Percentiles rank a stretch among this genome's conserved stretches.
phyloP scores from a whole-genome alignment of 2,888 invertebrate genomes.

The Phyllotreta cruciferae region DNA sequence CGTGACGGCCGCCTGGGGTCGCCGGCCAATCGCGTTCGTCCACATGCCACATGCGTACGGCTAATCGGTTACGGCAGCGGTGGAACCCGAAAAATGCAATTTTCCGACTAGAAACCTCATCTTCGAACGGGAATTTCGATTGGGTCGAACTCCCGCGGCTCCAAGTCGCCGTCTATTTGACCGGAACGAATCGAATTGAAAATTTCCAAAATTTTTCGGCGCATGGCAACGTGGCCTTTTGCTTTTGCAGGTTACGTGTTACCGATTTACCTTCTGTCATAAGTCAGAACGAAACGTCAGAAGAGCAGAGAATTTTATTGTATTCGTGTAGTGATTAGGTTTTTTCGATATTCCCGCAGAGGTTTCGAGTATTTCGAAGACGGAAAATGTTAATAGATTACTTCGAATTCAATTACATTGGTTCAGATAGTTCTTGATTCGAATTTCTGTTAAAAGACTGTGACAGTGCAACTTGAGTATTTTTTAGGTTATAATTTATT shows the following conservation, averaged over 20 bases:
- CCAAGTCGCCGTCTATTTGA: too few relatives aligned
- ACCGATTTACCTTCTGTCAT: too few relatives aligned
- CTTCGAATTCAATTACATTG: conserved; percentile 5
- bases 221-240: conserved; percentile 19
- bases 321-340: conserved; percentile 18
- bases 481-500: conserved; percentile 42
- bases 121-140: conserved; percentile 7
- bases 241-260: too few relatives aligned
- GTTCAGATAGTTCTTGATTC: conserved; percentile 10
- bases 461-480: conserved; percentile 38
- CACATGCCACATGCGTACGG: conserved; percentile 58
- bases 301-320: conserved; percentile 16
- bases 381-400: conserved; percentile 29
- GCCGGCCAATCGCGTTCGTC: conserved; percentile 60
- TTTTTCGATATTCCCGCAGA: conserved; percentile 21
- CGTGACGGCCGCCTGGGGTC: conserved; percentile 32
- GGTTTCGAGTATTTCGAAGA: conserved; percentile 9
- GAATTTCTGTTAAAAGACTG: conserved; percentile 26
- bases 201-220: conserved; percentile 19
- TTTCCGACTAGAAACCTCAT: conserved; percentile 3
- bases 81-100: conserved; percentile 10
- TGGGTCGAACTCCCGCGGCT: neutral
- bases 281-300: conserved; percentile 18
- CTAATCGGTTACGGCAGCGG: conserved; percentile 14
- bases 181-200: too few relatives aligned